Conservation (phyloP, 2,113 vertebrate species). For the Platysternon megacephalum region DNA sequence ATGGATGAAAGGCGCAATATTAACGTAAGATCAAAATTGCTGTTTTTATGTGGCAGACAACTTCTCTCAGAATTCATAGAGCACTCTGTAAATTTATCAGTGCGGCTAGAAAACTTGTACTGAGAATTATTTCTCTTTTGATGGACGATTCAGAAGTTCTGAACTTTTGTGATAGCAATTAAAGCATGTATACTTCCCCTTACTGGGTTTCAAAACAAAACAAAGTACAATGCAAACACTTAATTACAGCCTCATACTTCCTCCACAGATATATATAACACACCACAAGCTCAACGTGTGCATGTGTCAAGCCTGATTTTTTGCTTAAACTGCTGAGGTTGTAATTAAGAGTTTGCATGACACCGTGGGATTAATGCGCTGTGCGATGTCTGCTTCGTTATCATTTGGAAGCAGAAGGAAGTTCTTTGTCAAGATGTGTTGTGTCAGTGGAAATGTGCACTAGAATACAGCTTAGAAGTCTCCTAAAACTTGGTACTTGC, state of each 20-base stretch:
- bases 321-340: not conserved
- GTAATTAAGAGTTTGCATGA: not conserved
- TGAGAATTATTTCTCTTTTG: slow-evolving; percentile 21
- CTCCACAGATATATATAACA: not conserved
- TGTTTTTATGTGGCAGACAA: rapidly evolving
- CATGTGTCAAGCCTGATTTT: no score
- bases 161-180: not conserved
- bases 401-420: not conserved
- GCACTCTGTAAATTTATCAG: not conserved
- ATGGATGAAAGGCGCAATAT: rapidly evolving
- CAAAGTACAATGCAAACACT: not conserved
- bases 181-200: slow-evolving; percentile 20
- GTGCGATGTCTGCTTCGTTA: not conserved
- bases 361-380: not conserved
- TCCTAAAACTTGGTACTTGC: not conserved
- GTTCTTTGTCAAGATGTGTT: not conserved
- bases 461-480: not conserved
- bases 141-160: slow-evolving; percentile 18
- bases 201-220: slow-evolving; percentile 35
- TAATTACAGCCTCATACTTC: slow-evolving; percentile 2
- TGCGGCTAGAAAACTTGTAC: rapidly evolving
- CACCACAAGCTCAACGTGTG: slow-evolving; percentile 4
- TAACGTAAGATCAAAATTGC: not conserved
- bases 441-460: not conserved
- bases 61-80: not conserved